phyloP scores from a whole-genome alignment of 2,888 invertebrate species.

The Polydesmus complanatus region DNA sequence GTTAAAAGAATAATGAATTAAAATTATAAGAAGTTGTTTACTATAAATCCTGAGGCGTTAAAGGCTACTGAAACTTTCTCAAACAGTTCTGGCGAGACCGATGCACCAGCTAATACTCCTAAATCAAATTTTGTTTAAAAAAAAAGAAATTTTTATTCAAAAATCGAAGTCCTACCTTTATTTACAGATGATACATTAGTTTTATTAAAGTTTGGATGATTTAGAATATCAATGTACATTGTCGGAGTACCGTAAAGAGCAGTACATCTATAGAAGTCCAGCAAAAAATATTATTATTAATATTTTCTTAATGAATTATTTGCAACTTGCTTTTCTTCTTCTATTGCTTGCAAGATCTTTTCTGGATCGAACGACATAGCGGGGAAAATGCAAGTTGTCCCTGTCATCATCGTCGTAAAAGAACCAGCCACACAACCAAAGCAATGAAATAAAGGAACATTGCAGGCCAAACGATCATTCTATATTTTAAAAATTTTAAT shows the following conservation, averaged over 20 bases:
- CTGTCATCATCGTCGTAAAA: constrained; percentile 16
- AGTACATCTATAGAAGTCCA: not conserved
- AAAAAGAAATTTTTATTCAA: not conserved
- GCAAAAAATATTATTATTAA: no score
- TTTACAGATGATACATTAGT: constrained; percentile 11
- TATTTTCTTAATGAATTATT: no score
- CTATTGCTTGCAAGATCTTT: constrained; percentile 46
- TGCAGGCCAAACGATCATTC: not conserved
- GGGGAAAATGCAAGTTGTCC: constrained; percentile 34
- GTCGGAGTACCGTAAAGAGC: constrained; percentile 56
- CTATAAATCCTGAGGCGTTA: not conserved
- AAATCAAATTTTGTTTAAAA: not conserved
- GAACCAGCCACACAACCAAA: constrained; percentile 55
- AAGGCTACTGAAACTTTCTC: not conserved
- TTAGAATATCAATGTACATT: constrained; percentile 65
- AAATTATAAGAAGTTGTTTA: no score
- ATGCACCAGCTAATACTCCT: constrained; percentile 3
- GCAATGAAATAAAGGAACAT: constrained; percentile 59
- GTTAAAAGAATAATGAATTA: no score
- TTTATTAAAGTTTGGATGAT: constrained; percentile 33
- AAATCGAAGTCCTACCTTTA: not conserved
- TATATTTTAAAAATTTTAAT: not conserved
- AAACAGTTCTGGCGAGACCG: not conserved
- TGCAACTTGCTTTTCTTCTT: constrained; percentile 45
- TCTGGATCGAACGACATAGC: constrained; percentile 30